Evolutionary conservation across 2,113 vertebrate species (phyloP), one percentile per base, ranked within the genome.

Genomic region (Jaculus jaculus): DNA sequence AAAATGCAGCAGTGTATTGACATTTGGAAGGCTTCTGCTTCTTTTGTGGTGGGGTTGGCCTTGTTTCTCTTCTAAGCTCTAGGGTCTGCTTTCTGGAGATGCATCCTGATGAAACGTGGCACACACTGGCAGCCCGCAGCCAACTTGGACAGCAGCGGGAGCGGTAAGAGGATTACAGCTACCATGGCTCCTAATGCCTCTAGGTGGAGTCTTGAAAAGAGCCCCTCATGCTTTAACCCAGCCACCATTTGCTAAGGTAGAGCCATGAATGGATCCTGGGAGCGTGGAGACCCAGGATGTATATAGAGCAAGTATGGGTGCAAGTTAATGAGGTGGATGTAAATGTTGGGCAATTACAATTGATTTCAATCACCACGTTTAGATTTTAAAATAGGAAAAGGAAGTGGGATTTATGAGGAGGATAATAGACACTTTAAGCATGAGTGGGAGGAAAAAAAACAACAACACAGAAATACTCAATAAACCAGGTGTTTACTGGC

Each of bases 401-500:
- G 79, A 9, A 26, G 90, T 88, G 39, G 90, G 81, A 95, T 95
- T 97, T 97, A 96, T 3, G 92, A 75, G 60, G 30, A 96, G 93
- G 97, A 96, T 92, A 97, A 94, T 85, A 96, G 61, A 92, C 84
- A 77, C 82, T 93, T 51, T 0, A 3, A 95, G 79, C 81, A 92
- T 21, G 68, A 82, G 79, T 88, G 16, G 37, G 87, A 84, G 93
- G 90, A 30, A 32, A 75, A 78, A 88, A 65, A 51, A 34, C 7
- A n/a, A n/a, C n/a, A n/a, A 65, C 90, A 97, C 93, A 97, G 95
- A 95, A 96, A 95, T 95, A 95, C 90, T 95, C 61, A 28, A 85
- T 97, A 97, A 98, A 96, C 90, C 84, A 82, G 85, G 97, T 98
- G 96, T 97, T 94, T 96, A 95, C 92, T 92, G 94, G 96, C 91